Conservation (phyloP, 2,888 invertebrate genomes). For the Lycaena phlaeas region DNA sequence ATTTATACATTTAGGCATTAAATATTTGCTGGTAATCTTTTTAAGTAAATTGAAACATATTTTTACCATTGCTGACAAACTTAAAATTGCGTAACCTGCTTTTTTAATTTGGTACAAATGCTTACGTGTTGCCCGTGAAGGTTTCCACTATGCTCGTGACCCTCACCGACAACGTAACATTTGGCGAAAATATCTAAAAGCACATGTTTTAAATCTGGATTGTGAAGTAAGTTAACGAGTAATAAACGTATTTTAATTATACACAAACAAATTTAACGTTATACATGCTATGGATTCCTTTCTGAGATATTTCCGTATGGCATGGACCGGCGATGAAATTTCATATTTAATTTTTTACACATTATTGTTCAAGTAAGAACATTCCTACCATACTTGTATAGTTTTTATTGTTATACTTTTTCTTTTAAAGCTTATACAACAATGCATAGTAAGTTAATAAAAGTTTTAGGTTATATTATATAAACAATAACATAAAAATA, state of each 20-base stretch:
- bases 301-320: slow-evolving; percentile 23
- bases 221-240: slow-evolving; percentile 28
- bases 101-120: slow-evolving; percentile 57
- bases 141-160: slow-evolving; percentile 63
- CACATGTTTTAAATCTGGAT: slow-evolving; percentile 31
- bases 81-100: slow-evolving; percentile 68
- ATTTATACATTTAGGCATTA: neutral
- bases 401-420: too few relatives aligned
- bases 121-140: slow-evolving; percentile 70
- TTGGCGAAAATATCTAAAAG: slow-evolving; percentile 31
- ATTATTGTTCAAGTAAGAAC: neutral
- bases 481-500: slow-evolving; percentile 1
- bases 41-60: neutral
- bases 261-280: too few relatives aligned
- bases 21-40: neutral
- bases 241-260: too few relatives aligned
- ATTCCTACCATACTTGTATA: too few relatives aligned
- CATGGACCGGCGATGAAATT: slow-evolving; percentile 18
- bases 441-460: neutral
- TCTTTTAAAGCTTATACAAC: too few relatives aligned
- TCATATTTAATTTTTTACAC: neutral
- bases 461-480: neutral
- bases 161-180: slow-evolving; percentile 39
- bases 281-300: too few relatives aligned
- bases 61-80: slow-evolving; percentile 32